Evolutionary conservation across 2,888 invertebrate species (phyloP).

Genomic region (Amphipoea oculea): DNA sequence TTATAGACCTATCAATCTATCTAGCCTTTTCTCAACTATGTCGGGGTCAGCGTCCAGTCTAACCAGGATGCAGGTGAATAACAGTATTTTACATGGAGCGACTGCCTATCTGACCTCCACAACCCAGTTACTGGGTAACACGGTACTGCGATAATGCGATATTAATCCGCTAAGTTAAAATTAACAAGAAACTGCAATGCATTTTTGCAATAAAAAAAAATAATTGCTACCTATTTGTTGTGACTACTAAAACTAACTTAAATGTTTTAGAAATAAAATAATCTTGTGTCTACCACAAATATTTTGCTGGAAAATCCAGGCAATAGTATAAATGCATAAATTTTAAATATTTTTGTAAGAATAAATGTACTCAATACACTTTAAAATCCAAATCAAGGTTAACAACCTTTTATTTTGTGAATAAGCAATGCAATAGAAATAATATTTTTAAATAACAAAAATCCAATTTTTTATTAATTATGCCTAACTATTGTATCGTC

Average conservation of each 20-base stretch:
- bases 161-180: neutral
- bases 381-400: neutral
- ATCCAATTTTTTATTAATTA: slow-evolving; percentile 35
- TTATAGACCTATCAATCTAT: neutral
- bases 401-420: slow-evolving; percentile 16
- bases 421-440: slow-evolving; percentile 38
- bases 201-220: slow-evolving; percentile 2
- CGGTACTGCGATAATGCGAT: neutral
- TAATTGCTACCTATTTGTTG: slow-evolving; percentile 4
- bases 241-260: neutral
- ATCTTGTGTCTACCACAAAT: slow-evolving; percentile 22
- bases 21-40: neutral
- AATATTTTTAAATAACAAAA: slow-evolving; percentile 26
- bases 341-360: slow-evolving; percentile 52
- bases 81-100: neutral
- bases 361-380: slow-evolving; percentile 26
- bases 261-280: slow-evolving; percentile 22
- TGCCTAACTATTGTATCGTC: slow-evolving; percentile 37
- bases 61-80: neutral
- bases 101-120: neutral
- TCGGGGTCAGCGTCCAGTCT: neutral
- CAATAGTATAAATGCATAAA: slow-evolving; percentile 30
- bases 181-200: neutral
- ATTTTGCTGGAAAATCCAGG: slow-evolving; percentile 9
- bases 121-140: neutral